Evolutionary conservation across 2,888 invertebrate genomes (phyloP).

Genomic region (Sinopyrophorus schimmeli): DNA sequence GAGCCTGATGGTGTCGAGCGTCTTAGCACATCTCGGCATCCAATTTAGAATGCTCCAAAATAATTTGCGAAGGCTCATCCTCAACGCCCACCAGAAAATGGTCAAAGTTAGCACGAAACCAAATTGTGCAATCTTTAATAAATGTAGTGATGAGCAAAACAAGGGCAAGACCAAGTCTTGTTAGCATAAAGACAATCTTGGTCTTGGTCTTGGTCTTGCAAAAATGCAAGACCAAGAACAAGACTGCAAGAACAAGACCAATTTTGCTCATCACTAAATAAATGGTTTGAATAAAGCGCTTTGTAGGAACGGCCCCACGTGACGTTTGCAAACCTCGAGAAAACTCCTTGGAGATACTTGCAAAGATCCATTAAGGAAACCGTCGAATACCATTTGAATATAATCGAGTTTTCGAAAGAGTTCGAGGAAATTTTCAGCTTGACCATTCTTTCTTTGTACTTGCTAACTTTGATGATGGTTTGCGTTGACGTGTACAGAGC

Average conservation of each 20-base stretch:
- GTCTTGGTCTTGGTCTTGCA: no score
- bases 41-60: constrained; percentile 13
- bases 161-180: no score
- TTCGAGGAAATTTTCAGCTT: constrained; percentile 3
- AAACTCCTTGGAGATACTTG: not conserved
- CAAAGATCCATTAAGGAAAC: constrained; percentile 1
- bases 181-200: no score
- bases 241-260: no score
- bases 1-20: not conserved
- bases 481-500: constrained; percentile 4
- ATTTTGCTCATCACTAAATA: no score
- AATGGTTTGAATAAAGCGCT: not conserved
- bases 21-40: not conserved
- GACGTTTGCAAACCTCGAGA: not conserved
- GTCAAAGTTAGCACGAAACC: not conserved
- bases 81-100: not conserved
- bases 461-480: not conserved
- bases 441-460: not conserved
- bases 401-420: not conserved
- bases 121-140: not conserved
- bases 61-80: not conserved
- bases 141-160: no score
- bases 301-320: not conserved
- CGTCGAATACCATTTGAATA: not conserved
- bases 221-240: no score